A percentile compares a stretch with the other conserved stretches of the same genome.
These are phyloP conservation scores for Bombus fervidus DNA, from an alignment of 1,140 invertebrate species.

Conservation along the genomic window DNA sequence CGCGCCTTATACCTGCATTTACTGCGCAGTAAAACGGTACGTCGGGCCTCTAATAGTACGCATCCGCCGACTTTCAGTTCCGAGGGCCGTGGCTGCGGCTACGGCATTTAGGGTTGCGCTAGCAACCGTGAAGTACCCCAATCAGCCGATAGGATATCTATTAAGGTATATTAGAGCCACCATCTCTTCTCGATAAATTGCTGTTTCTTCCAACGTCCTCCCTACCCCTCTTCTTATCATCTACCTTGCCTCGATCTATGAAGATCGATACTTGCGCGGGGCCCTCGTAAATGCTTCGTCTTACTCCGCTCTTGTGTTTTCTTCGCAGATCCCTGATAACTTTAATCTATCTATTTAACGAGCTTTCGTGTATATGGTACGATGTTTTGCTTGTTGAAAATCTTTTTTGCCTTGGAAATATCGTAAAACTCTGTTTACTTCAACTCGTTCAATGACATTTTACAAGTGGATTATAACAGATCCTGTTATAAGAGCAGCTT, in stretches of 20 bases:
- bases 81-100: slow-evolving; percentile 8
- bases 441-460: neutral
- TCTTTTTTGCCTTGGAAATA: too few relatives aligned
- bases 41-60: slow-evolving; percentile 61
- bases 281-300: neutral
- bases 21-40: slow-evolving; percentile 64
- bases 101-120: slow-evolving; percentile 59
- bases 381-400: neutral
- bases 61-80: slow-evolving; percentile 53
- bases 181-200: slow-evolving; percentile 59
- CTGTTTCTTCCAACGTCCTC: slow-evolving; percentile 34
- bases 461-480: neutral
- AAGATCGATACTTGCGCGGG: slow-evolving; percentile 13
- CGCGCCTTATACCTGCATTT: slow-evolving; percentile 69
- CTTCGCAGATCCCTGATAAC: neutral
- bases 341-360: neutral
- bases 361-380: too few relatives aligned
- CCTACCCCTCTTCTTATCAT: slow-evolving; percentile 24
- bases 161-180: slow-evolving; percentile 66
- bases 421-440: neutral
- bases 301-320: neutral
- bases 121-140: slow-evolving; percentile 58
- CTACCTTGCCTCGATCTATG: slow-evolving; percentile 26
- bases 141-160: slow-evolving; percentile 67
- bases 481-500: too few relatives aligned